Conservation (phyloP, 2,113 vertebrate genomes). For the Stegastes partitus region DNA sequence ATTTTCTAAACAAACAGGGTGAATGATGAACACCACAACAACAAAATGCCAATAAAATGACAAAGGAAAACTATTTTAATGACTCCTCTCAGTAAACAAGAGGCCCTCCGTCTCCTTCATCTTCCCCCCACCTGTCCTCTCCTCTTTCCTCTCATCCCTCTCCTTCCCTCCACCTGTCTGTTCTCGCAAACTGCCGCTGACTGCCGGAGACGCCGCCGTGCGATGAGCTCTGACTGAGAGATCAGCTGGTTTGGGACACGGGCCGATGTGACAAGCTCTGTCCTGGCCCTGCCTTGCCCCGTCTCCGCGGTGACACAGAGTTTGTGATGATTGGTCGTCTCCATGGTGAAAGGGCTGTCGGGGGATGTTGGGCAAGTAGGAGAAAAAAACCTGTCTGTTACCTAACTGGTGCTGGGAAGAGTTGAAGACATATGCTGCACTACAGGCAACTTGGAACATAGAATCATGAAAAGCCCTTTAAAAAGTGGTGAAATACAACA, state of each 20-base stretch:
- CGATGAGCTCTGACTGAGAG: slow-evolving; percentile 76
- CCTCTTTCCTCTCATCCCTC: slow-evolving; percentile 30
- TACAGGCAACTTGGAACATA: neutral
- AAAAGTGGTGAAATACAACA: neutral
- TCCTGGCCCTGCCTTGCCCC: slow-evolving; percentile 57
- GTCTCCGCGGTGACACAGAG: slow-evolving; percentile 57
- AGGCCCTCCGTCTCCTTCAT: slow-evolving; percentile 33
- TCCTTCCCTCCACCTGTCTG: slow-evolving; percentile 66
- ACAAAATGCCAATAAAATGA: slow-evolving; percentile 65
- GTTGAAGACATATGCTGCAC: slow-evolving; percentile 4
- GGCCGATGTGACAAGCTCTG: slow-evolving; percentile 75
- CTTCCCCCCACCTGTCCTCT: slow-evolving; percentile 4
- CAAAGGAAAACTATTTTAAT: slow-evolving; percentile 48
- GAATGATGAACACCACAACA: slow-evolving; percentile 32
- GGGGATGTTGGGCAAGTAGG: slow-evolving; percentile 10
- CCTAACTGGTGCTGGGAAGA: slow-evolving; percentile 37
- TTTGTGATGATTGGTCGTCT: slow-evolving; percentile 51
- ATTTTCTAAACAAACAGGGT: slow-evolving; percentile 26
- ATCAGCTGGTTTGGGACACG: slow-evolving; percentile 48
- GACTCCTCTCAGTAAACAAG: slow-evolving; percentile 51
- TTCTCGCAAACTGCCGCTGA: slow-evolving; percentile 68
- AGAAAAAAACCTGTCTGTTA: slow-evolving; percentile 56
- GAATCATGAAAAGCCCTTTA: neutral
- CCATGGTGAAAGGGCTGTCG: slow-evolving; percentile 54
- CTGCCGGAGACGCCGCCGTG: slow-evolving; percentile 59